phyloP scores from a whole-genome alignment of 30 jellyfish, hydroid and myxozoan genomes.

The Phacellophora camtschatica region DNA sequence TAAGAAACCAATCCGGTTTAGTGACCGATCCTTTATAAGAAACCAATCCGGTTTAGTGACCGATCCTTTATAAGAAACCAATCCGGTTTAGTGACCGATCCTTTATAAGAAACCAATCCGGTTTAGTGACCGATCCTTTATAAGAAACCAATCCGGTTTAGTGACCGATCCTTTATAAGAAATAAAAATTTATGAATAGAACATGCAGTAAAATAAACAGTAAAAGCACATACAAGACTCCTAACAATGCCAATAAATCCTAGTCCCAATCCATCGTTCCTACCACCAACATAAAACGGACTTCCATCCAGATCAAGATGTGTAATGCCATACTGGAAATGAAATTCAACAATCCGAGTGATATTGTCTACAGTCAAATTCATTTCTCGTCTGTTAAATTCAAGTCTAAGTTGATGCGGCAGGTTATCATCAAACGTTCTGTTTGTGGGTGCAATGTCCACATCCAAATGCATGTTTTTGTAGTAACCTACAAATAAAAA shows the following conservation, averaged over 20 bases:
- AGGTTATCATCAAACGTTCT: slow-evolving; percentile 86
- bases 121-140: too few species aligned
- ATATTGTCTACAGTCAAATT: slow-evolving; percentile 85
- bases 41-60: too few species aligned
- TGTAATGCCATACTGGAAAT: slow-evolving; percentile 85
- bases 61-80: too few species aligned
- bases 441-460: slow-evolving; percentile 69
- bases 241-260: slow-evolving; percentile 96
- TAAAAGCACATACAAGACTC: slow-evolving; percentile 52
- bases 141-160: too few species aligned
- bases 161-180: too few species aligned
- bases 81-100: too few species aligned
- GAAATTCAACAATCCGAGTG: slow-evolving; percentile 85
- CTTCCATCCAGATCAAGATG: slow-evolving; percentile 94
- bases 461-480: slow-evolving; percentile 74
- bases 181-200: too few species aligned
- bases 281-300: slow-evolving; percentile 93
- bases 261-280: slow-evolving; percentile 70
- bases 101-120: too few species aligned
- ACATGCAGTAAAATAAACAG: neutral
- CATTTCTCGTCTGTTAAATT: slow-evolving; percentile 81
- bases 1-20: too few species aligned
- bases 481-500: slow-evolving; percentile 35
- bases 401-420: slow-evolving; percentile 75
- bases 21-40: too few species aligned